Conservation (phyloP, 2,888 invertebrate genomes). For the Leptinotarsa haldemani region DNA sequence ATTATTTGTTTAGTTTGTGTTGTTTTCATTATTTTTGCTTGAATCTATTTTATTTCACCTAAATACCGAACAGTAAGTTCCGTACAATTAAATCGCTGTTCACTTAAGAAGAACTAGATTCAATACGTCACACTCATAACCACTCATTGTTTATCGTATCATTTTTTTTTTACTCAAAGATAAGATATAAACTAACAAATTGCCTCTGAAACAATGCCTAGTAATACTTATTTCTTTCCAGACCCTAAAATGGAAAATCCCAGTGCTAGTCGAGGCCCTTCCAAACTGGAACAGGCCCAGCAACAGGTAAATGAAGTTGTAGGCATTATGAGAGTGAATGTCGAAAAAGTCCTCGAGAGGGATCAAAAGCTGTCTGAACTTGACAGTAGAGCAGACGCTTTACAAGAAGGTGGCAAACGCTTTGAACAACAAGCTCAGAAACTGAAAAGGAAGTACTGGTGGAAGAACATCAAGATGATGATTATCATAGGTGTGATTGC, state of each 20-base stretch:
- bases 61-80: slow-evolving; percentile 1
- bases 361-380: slow-evolving; percentile 95
- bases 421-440: slow-evolving; percentile 98
- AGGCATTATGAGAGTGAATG: slow-evolving; percentile 95
- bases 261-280: slow-evolving; percentile 52
- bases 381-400: slow-evolving; percentile 94
- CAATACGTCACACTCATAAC: neutral
- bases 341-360: slow-evolving; percentile 94
- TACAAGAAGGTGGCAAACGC: slow-evolving; percentile 94
- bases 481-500: slow-evolving; percentile 90
- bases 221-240: slow-evolving; percentile 43
- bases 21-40: slow-evolving; percentile 8
- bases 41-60: neutral
- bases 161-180: neutral
- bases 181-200: slow-evolving; percentile 15
- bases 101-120: neutral
- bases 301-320: slow-evolving; percentile 76
- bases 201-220: slow-evolving; percentile 35
- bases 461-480: slow-evolving; percentile 98
- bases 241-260: slow-evolving; percentile 52
- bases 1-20: slow-evolving; percentile 8
- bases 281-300: slow-evolving; percentile 63
- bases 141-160: slow-evolving; percentile 13
- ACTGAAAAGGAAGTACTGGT: slow-evolving; percentile 96
- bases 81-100: neutral